Evolutionary conservation across 2,888 invertebrate species (phyloP).

Genomic region (Tetramorium bicarinatum): DNA sequence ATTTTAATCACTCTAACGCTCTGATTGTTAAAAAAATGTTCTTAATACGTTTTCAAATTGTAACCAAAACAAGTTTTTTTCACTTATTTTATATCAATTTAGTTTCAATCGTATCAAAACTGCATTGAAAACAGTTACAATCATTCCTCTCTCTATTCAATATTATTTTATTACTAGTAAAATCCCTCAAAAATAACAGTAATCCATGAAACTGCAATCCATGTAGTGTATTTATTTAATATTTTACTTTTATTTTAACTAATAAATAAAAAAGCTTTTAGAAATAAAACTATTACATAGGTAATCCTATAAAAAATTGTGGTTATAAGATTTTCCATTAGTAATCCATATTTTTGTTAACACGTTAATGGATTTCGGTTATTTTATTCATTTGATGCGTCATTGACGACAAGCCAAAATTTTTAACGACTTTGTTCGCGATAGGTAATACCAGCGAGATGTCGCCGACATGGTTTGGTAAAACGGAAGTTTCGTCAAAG

Average conservation of each 20-base stretch:
- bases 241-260: not conserved
- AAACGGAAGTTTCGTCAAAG: constrained; percentile 59
- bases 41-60: not conserved
- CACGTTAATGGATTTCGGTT: not conserved
- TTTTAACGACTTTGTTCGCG: constrained; percentile 19
- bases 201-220: not conserved
- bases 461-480: constrained; percentile 37
- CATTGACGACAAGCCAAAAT: not conserved
- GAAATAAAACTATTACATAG: not conserved
- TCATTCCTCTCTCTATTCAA: not conserved
- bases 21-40: not conserved
- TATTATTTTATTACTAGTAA: not conserved
- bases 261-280: constrained; percentile 17
- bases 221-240: not conserved
- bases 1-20: constrained; percentile 11
- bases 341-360: constrained; percentile 25
- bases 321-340: not conserved
- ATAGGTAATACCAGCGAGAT: constrained; percentile 41
- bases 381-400: not conserved
- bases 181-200: not conserved
- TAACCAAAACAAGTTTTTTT: not conserved
- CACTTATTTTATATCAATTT: not conserved
- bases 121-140: not conserved
- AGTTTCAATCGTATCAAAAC: not conserved
- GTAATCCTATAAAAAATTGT: not conserved